Conservation (phyloP, 92 coral and sea anemone genomes). For the Chrysogorgia sp. region DNA sequence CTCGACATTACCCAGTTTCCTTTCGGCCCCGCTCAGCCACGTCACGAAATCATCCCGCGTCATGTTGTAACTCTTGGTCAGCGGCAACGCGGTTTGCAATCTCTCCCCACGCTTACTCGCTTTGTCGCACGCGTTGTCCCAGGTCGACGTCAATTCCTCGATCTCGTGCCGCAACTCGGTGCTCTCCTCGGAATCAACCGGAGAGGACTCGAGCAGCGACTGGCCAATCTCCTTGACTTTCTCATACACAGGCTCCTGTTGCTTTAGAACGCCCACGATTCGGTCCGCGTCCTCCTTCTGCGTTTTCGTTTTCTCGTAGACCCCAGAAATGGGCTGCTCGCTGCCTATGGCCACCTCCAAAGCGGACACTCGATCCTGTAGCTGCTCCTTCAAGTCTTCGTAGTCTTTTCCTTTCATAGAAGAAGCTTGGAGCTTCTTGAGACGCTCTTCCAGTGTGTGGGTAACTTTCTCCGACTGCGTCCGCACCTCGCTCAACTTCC, state of each 20-base stretch:
- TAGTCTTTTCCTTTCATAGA: constrained; percentile 85
- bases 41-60: constrained; percentile 68
- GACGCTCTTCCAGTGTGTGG: constrained; percentile 77
- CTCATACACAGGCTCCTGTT: constrained; percentile 89
- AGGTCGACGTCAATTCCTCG: constrained; percentile 68
- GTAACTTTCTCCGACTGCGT: constrained; percentile 70
- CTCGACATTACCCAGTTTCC: constrained; percentile 71
- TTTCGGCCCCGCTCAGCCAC: constrained; percentile 82
- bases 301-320: constrained; percentile 73
- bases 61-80: constrained; percentile 70
- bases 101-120: constrained; percentile 71
- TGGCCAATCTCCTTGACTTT: constrained; percentile 68
- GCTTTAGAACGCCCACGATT: constrained; percentile 73
- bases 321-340: constrained; percentile 78
- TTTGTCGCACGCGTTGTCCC: constrained; percentile 73
- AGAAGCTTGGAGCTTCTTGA: constrained; percentile 73
- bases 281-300: constrained; percentile 79
- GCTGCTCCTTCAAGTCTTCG: constrained; percentile 82
- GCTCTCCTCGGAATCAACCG: constrained; percentile 79
- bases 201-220: constrained; percentile 67
- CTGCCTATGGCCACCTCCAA: constrained; percentile 74
- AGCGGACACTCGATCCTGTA: constrained; percentile 71
- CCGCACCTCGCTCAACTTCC: constrained; percentile 68
- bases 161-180: constrained; percentile 72
- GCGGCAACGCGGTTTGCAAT: constrained; percentile 74